Conservation (phyloP, 2,113 vertebrate species). For the Nematolebias whitei region DNA sequence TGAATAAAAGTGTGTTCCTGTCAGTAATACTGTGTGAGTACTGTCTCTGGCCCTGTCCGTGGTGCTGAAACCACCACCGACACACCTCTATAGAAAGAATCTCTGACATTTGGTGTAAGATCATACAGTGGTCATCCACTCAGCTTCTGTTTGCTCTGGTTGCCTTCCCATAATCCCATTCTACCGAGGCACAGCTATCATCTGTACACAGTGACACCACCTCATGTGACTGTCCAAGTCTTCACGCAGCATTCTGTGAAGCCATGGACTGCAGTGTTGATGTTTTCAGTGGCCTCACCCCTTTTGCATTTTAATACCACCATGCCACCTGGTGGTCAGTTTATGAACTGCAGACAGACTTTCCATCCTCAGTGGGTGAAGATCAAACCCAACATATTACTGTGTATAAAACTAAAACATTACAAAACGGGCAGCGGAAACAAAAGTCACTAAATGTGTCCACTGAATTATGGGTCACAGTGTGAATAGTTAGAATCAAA, state of each 20-base stretch:
- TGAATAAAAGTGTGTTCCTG: not conserved
- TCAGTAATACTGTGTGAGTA: not conserved
- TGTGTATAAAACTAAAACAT: no score
- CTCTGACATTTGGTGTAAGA: no score
- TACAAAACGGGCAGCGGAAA: no score
- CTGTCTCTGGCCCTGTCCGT: constrained; percentile 23
- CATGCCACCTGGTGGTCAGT: constrained; percentile 50
- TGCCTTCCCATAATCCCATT: not conserved
- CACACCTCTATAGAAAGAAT: not conserved
- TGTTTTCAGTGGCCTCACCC: constrained; percentile 46
- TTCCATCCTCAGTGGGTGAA: no score
- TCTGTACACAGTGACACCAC: not conserved
- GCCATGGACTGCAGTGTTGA: constrained; percentile 24
- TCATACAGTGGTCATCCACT: no score
- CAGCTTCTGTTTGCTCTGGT: not conserved
- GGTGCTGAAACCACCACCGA: constrained; percentile 26
- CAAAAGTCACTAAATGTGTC: no score
- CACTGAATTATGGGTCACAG: no score
- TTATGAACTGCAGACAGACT: not conserved
- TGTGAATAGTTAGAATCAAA: no score
- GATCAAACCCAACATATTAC: no score
- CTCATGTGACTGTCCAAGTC: not conserved
- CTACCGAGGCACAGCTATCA: not conserved
- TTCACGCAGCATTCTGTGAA: not conserved
- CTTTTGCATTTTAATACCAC: constrained; percentile 26